phyloP scores from a whole-genome alignment of 1,140 invertebrate genomes.

The Ceratina calcarata region DNA sequence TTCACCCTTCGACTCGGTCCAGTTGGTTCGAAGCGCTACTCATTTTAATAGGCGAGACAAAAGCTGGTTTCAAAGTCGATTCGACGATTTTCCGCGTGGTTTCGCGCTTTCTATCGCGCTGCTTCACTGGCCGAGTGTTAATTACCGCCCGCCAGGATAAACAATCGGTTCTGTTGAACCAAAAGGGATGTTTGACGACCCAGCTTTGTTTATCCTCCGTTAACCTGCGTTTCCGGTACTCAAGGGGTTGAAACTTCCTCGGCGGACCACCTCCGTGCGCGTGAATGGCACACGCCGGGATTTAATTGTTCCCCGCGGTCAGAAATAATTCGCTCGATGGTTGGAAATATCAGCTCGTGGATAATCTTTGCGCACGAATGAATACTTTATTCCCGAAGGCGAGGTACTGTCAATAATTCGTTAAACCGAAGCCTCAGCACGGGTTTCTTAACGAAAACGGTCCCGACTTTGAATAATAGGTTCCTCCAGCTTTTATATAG shows the following conservation, averaged over 20 bases:
- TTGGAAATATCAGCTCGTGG: slow-evolving; percentile 1
- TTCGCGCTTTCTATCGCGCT: slow-evolving; percentile 15
- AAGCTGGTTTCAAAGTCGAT: background rate
- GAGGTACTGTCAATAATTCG: slow-evolving; percentile 7
- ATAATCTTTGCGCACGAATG: background rate
- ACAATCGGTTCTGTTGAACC: background rate
- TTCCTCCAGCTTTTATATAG: too few relatives aligned
- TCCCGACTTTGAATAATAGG: too few relatives aligned
- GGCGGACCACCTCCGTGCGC: slow-evolving; percentile 23
- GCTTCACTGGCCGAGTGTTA: background rate
- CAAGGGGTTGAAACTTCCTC: background rate
- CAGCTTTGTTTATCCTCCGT: background rate
- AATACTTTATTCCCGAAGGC: background rate
- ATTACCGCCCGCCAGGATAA: background rate
- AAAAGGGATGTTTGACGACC: background rate
- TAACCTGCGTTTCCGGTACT: background rate
- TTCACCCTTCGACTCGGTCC: background rate
- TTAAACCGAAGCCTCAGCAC: background rate
- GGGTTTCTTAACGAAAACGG: too few relatives aligned
- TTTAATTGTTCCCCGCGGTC: background rate
- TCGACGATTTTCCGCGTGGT: slow-evolving; percentile 25
- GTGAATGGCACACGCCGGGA: slow-evolving; percentile 27
- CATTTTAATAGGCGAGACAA: background rate
- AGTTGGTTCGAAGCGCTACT: background rate
- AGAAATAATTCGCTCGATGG: background rate